Evolutionary conservation across 64 coral and sea anemone species (phyloP), one percentile per base, ranked within the genome.

Genomic region (Stichodactyla mertensii): DNA sequence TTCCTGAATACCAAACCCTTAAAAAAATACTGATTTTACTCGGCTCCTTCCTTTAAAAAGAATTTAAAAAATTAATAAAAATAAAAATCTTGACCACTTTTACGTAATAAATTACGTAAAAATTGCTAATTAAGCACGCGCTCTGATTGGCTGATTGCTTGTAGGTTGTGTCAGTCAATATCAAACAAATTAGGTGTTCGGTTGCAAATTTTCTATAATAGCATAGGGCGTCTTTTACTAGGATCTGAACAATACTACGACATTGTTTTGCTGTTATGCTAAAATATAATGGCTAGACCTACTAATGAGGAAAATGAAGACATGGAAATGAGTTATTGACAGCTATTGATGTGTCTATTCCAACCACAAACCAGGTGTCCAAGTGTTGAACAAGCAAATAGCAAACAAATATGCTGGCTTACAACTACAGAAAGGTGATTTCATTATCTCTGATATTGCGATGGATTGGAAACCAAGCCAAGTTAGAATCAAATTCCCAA

Each of bases 111-210:
- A 53, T 55, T 15, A 81, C 78, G 53, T 81, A 55, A 81, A 80
- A 81, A 53, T 55, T 52, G 53, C 11, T 81, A 81, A 81, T 81
- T 81, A 22, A 81, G 20, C 4, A 16, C 78, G 78, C 78, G 78
- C 78, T 81, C 78, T 81, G 78, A 81, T 81, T 81, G 78, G 78
- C 55, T 81, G 78, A 81, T 81, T 28, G n/a, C 20, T 1, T 81
- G 78, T 81, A 54, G 0, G 15, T 20, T 20, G 78, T 81, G 78
- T 54, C 16, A 54, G 14, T 55, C 15, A 20, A 52, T 81, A 74
- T 11, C 69, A 24, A 6, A 19, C 5, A 67, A 57, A n/a, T 45
- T 36, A 51, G 77, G 1, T 13, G 4, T 45, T 51, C 1, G 77
- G 52, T 81, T 81, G 15, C 78, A 74, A 58, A 58, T 8, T 23